These are phyloP conservation scores for Leucophenga montana DNA, from an alignment of 2,888 invertebrate genomes.

Conservation along the genomic window DNA sequence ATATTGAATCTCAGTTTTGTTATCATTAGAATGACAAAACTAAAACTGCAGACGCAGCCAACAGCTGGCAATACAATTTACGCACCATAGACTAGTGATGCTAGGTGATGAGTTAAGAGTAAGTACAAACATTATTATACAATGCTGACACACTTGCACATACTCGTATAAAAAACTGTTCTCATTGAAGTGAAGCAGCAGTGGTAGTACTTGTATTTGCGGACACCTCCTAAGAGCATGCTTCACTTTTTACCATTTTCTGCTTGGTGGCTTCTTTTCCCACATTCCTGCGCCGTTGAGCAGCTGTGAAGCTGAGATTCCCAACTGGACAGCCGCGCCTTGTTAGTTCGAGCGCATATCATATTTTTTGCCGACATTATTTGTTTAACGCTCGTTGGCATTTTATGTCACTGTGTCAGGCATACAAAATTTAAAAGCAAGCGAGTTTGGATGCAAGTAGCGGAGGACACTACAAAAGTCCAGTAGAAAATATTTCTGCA, in stretches of 20 bases:
- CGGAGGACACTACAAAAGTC: conserved; percentile 44
- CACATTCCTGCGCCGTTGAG: conserved; percentile 40
- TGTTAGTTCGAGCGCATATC: not conserved
- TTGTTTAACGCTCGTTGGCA: conserved; percentile 66
- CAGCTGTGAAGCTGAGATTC: conserved; percentile 37
- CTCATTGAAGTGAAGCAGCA: conserved; percentile 52
- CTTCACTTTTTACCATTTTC: conserved; percentile 56
- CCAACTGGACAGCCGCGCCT: conserved; percentile 18
- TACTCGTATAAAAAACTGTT: conserved; percentile 59
- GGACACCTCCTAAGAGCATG: conserved; percentile 62
- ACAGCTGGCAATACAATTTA: too few relatives aligned
- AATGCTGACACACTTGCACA: conserved; percentile 26
- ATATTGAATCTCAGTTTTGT: too few relatives aligned
- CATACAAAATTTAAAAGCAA: conserved; percentile 55
- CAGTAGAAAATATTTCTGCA: too few relatives aligned
- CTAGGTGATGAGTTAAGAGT: too few relatives aligned
- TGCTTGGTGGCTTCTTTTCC: conserved; percentile 19
- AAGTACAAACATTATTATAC: not conserved
- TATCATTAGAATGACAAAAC: too few relatives aligned
- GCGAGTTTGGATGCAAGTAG: not conserved
- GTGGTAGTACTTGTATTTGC: conserved; percentile 25
- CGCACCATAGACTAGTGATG: too few relatives aligned
- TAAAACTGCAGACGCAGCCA: too few relatives aligned
- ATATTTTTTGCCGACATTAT: conserved; percentile 40
- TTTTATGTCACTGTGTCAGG: conserved; percentile 66